A percentile compares a stretch with the other conserved stretches of the same genome.
These are phyloP conservation scores for Pygoscelis adeliae DNA, from an alignment of 2,113 vertebrate species.

Conservation along the genomic window DNA sequence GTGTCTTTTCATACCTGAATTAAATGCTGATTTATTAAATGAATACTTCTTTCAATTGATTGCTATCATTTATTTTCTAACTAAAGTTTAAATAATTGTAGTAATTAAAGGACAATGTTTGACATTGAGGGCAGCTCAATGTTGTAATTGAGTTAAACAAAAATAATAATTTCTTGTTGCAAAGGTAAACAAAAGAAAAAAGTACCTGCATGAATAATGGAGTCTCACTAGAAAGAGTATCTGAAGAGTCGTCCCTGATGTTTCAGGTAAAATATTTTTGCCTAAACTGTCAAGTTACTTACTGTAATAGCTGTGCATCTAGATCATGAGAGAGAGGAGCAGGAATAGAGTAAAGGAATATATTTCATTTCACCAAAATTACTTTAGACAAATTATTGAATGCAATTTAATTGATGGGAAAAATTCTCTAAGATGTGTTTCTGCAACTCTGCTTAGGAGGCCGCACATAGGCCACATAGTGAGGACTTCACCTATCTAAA, in stretches of 20 bases:
- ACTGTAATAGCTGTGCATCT: not conserved
- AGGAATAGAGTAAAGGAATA: not conserved
- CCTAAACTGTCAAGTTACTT: not conserved
- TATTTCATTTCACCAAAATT: not conserved
- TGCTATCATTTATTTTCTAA: not conserved
- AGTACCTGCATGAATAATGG: not conserved
- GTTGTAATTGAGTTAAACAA: not conserved
- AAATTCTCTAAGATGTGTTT: not conserved
- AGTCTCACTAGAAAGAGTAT: not conserved
- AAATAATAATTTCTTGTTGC: not conserved
- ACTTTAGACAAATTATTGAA: not conserved
- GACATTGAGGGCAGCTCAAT: not conserved
- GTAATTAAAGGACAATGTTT: not conserved
- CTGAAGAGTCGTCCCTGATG: not conserved
- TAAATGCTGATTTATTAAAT: not conserved
- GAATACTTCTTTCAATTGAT: not conserved
- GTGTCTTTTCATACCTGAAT: not conserved
- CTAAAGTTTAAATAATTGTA: not conserved
- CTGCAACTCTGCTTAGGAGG: not conserved
- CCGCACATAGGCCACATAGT: accelerated
- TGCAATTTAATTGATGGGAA: not conserved
- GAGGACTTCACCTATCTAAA: not conserved
- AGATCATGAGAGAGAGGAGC: not conserved
- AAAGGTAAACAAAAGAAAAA: not conserved
- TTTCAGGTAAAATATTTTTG: not conserved